phyloP scores from a whole-genome alignment of 2,888 invertebrate genomes.

The Drosophila ustulata region DNA sequence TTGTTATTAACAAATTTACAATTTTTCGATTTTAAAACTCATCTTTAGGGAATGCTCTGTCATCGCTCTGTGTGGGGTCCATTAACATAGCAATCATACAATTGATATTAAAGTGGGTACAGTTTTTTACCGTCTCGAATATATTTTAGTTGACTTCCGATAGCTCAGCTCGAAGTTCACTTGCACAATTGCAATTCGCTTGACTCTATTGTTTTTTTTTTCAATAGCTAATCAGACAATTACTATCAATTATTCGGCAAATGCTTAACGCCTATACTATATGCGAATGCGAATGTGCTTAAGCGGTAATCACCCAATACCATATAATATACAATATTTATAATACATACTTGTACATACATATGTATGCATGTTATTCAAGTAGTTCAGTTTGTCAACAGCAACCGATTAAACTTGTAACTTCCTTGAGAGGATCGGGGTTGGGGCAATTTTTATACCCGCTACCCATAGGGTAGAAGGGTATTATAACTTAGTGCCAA shows the following conservation, averaged over 20 bases:
- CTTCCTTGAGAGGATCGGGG: neutral
- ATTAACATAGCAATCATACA: neutral
- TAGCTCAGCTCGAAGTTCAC: neutral
- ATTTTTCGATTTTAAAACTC: neutral
- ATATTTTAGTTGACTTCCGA: no score
- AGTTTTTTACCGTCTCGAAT: no score
- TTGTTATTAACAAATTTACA: constrained; percentile 10
- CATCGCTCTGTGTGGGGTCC: constrained; percentile 27
- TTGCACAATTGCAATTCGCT: constrained; percentile 4
- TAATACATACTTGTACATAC: neutral
- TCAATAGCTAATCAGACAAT: constrained; percentile 31
- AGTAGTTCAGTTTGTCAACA: neutral
- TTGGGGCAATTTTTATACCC: neutral
- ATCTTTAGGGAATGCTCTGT: constrained; percentile 27
- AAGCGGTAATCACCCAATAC: constrained; percentile 32
- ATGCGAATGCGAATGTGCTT: neutral
- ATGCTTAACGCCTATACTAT: constrained; percentile 11
- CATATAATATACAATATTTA: neutral
- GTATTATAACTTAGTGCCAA: no score
- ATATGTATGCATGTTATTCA: neutral
- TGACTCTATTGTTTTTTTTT: constrained; percentile 22
- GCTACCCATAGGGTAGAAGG: no score
- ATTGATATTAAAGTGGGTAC: constrained; percentile 23
- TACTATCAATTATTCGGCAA: constrained; percentile 26
- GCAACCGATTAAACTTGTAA: constrained; percentile 25